A percentile compares a stretch with the other conserved stretches of the same genome.
Evolutionary conservation across 1,140 invertebrate species (phyloP).

Genomic region (Drosophila orena): DNA sequence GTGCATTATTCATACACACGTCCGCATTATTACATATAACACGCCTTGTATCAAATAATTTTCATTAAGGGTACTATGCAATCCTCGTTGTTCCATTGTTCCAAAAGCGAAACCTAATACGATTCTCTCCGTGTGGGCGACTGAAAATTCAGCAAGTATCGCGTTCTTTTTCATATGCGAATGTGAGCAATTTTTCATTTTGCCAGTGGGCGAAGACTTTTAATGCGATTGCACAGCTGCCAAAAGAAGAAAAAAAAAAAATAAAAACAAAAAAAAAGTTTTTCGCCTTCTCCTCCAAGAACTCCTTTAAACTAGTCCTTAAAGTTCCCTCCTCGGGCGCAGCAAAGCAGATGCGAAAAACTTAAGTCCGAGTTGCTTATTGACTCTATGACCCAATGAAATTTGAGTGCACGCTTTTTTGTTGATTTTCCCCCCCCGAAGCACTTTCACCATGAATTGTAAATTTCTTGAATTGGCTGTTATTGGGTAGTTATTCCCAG

Average conservation of each 20-base stretch:
- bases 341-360: constrained; percentile 8
- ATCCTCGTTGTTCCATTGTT: too few species aligned
- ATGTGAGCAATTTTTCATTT: constrained; percentile 24
- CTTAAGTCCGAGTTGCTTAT: constrained; percentile 27
- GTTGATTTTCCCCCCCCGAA: neutral
- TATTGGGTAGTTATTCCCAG: neutral
- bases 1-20: neutral
- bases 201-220: constrained; percentile 8
- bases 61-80: neutral
- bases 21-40: too few species aligned
- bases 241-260: neutral
- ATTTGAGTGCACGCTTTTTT: constrained; percentile 4
- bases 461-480: neutral
- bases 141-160: neutral
- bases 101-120: neutral
- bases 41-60: neutral
- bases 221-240: constrained; percentile 28
- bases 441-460: neutral
- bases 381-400: constrained; percentile 22
- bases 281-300: neutral
- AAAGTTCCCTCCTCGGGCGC: neutral
- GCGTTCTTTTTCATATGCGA: constrained; percentile 1
- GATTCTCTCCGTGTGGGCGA: neutral
- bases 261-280: constrained; percentile 5
- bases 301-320: neutral